A percentile compares a stretch with the other conserved stretches of the same genome.
These are phyloP conservation scores for Mallotus villosus DNA, from an alignment of 2,797 vertebrate genomes.

Conservation along the genomic window DNA sequence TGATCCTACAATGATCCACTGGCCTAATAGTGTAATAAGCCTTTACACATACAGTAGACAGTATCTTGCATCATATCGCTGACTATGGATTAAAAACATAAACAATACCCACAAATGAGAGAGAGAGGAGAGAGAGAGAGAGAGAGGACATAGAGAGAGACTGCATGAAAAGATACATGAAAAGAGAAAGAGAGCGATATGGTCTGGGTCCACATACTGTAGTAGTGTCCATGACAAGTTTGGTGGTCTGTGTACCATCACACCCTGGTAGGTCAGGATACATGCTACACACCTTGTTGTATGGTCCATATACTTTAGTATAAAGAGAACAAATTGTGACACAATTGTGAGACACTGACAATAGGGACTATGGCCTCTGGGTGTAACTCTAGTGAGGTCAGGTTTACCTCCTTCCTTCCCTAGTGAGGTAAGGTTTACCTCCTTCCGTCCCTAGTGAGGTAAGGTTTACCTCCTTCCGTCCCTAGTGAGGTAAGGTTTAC, in stretches of 20 bases:
- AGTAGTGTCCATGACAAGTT: neutral
- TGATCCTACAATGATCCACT: neutral
- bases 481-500: no score
- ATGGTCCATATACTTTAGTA: neutral
- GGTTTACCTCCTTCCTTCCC: no score
- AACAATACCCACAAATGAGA: neutral
- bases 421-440: no score
- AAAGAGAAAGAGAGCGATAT: neutral
- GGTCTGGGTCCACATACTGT: neutral
- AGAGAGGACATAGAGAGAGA: neutral
- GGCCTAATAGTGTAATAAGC: no score
- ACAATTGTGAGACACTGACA: no score
- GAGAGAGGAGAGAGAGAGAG: neutral
- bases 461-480: no score
- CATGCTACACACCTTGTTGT: neutral
- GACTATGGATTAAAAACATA: no score
- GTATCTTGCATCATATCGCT: neutral
- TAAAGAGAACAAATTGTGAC: neutral
- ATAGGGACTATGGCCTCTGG: no score
- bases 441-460: no score
- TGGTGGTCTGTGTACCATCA: neutral
- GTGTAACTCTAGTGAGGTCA: no score
- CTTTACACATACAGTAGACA: neutral
- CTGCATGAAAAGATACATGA: no score
- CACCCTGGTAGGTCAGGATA: neutral